A percentile compares a stretch with the other conserved stretches of the same genome.
Conservation (phyloP, 2,113 vertebrate genomes). For the Baryphthengus martii region DNA sequence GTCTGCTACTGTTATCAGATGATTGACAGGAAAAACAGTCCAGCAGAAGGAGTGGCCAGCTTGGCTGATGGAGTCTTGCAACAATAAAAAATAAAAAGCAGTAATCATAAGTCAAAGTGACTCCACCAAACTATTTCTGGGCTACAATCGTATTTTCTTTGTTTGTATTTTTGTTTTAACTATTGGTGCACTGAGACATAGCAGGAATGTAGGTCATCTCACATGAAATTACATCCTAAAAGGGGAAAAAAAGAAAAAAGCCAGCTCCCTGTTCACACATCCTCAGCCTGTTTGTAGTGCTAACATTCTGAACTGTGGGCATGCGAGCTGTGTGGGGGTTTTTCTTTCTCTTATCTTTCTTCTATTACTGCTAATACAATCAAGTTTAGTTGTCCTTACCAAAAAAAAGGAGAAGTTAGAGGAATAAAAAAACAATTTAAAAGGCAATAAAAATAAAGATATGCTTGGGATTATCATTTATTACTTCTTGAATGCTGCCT, state of each 20-base stretch:
- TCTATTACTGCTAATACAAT: neutral
- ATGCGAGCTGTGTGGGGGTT: rapidly evolving
- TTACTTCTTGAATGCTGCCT: neutral
- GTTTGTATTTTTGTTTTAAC: neutral
- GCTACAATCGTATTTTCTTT: neutral
- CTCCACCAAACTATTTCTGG: neutral
- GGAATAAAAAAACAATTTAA: neutral
- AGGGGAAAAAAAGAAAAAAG: neutral
- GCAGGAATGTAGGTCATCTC: neutral
- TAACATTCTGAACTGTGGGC: neutral
- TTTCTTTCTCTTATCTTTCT: neutral
- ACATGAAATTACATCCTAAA: neutral
- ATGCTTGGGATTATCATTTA: neutral
- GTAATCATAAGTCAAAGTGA: neutral
- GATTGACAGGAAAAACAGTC: neutral
- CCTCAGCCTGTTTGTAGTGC: neutral
- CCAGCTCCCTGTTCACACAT: neutral
- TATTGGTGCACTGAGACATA: neutral
- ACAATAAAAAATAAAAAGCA: neutral
- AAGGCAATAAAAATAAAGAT: neutral
- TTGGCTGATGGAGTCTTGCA: neutral
- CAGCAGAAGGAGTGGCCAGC: neutral
- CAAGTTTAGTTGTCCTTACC: neutral
- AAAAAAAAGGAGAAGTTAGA: neutral
- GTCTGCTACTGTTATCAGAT: neutral